Percentiles rank a stretch among this genome's conserved stretches.
Evolutionary conservation across 2,113 vertebrate genomes (phyloP).

Genomic region (Zosterops borbonicus): DNA sequence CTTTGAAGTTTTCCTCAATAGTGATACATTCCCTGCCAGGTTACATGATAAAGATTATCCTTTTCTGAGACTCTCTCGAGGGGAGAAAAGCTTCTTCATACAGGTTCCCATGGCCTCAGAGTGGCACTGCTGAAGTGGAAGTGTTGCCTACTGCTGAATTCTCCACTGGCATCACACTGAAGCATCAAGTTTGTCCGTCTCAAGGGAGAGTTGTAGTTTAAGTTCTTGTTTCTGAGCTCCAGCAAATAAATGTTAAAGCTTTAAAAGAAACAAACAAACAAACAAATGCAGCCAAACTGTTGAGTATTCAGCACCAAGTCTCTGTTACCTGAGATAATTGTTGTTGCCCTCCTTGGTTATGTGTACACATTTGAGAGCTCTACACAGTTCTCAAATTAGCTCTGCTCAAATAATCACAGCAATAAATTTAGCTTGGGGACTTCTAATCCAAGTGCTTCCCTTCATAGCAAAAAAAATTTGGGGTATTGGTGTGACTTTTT

Average conservation of each 20-base stretch:
- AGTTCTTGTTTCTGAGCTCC: constrained; percentile 35
- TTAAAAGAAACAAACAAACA: background rate
- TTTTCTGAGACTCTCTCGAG: background rate
- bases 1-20: background rate
- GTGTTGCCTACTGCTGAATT: background rate
- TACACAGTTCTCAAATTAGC: background rate
- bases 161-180: constrained; percentile 5
- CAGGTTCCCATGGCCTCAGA: background rate
- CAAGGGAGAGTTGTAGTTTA: constrained; percentile 1
- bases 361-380: background rate
- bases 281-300: background rate
- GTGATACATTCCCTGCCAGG: background rate
- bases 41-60: background rate
- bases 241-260: constrained; percentile 19
- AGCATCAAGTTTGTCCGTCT: constrained; percentile 28
- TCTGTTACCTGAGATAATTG: background rate
- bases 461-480: background rate
- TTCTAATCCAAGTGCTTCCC: background rate
- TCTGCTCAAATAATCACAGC: background rate
- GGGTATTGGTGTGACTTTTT: background rate
- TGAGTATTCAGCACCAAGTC: background rate
- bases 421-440: background rate
- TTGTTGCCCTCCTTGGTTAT: background rate
- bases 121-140: background rate
- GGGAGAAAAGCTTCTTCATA: constrained; percentile 6